phyloP scores from a whole-genome alignment of 2,888 invertebrate genomes.

The Hoplodrina blanda region DNA sequence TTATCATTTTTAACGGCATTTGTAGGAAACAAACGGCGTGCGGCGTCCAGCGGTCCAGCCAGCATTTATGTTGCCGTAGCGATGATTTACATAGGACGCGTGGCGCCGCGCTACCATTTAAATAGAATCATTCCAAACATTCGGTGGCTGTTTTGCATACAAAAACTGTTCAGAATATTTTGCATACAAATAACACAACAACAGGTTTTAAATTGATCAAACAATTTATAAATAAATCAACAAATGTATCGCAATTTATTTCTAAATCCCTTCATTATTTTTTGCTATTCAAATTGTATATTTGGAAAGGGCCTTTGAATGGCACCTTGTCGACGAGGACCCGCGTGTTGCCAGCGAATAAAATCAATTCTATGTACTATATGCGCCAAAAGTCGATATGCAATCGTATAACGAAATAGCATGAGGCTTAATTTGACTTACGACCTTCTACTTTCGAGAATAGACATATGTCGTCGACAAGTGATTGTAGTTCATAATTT shows the following conservation, averaged over 20 bases:
- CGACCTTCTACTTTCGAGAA: too few relatives aligned
- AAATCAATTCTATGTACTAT: conserved; percentile 27
- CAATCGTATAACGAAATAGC: too few relatives aligned
- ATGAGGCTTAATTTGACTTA: too few relatives aligned
- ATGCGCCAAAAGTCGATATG: too few relatives aligned
- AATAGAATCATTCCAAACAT: conserved; percentile 77
- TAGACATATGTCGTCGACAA: too few relatives aligned
- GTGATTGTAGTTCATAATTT: too few relatives aligned
- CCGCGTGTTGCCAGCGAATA: conserved; percentile 7
- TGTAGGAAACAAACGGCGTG: conserved; percentile 64
- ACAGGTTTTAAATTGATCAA: conserved; percentile 52
- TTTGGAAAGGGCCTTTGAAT: background rate
- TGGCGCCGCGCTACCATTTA: conserved; percentile 58
- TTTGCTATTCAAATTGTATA: background rate
- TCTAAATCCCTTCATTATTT: conserved; percentile 30
- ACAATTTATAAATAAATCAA: conserved; percentile 18
- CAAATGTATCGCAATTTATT: conserved; percentile 32
- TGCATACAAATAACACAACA: conserved; percentile 52
- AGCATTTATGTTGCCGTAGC: conserved; percentile 57
- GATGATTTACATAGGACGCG: conserved; percentile 78
- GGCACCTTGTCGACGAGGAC: background rate
- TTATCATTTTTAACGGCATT: conserved; percentile 77
- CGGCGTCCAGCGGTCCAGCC: conserved; percentile 56
- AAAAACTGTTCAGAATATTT: conserved; percentile 66
- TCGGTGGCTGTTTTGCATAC: conserved; percentile 75